A percentile compares a stretch with the other conserved stretches of the same genome.
These are phyloP conservation scores for Neodontobutis hainanensis DNA, from an alignment of 2,113 vertebrate genomes.

Conservation along the genomic window DNA sequence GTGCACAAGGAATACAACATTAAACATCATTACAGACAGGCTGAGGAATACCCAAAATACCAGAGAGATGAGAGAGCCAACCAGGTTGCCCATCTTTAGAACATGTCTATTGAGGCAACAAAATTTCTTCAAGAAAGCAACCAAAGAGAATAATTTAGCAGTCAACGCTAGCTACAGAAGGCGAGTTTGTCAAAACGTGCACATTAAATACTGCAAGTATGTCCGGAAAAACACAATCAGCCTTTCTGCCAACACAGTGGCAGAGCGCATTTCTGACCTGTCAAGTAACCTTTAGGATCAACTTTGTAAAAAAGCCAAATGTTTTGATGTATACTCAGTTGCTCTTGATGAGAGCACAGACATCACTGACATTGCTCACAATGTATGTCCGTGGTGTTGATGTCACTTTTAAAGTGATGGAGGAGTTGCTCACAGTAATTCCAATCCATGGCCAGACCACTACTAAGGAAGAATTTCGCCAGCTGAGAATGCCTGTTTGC, in stretches of 20 bases:
- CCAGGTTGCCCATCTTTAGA: no score
- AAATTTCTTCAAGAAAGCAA: constrained; percentile 24
- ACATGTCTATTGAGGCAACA: no score
- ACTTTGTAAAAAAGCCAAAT: constrained; percentile 11
- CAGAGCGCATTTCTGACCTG: constrained; percentile 16
- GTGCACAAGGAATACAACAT: background rate
- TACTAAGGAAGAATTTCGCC: background rate
- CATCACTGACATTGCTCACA: constrained; percentile 8
- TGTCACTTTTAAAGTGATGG: constrained; percentile 1
- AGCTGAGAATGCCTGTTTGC: constrained; percentile 14
- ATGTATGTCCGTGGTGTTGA: constrained; percentile 17
- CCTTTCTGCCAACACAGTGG: constrained; percentile 20
- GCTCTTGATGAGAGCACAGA: constrained; percentile 6
- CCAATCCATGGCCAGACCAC: constrained; percentile 5
- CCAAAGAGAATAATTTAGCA: constrained; percentile 12
- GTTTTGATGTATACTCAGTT: background rate
- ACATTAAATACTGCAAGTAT: constrained; percentile 9
- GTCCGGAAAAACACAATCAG: constrained; percentile 17
- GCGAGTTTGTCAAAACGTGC: constrained; percentile 13
- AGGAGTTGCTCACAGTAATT: constrained; percentile 20
- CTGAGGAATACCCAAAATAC: no score
- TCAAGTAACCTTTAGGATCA: constrained; percentile 24
- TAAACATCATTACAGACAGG: no score
- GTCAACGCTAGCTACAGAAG: constrained; percentile 3
- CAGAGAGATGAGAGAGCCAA: no score